Base-by-base conservation (phyloP, 2,113 vertebrate species). In the Leucopsar rothschildi region DNA sequence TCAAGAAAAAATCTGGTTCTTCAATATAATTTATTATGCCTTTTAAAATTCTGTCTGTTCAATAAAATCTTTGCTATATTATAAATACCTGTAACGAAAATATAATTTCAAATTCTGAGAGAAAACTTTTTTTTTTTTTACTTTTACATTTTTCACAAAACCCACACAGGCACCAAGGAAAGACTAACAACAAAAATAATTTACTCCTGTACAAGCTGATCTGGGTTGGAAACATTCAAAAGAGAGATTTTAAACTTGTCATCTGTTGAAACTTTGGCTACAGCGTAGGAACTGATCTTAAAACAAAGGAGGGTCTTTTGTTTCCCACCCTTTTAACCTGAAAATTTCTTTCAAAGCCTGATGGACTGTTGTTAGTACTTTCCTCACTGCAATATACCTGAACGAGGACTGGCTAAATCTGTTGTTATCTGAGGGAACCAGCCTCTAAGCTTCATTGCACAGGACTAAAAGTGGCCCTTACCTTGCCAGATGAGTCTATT, bases 21-120 rank as follows among this genome's bases (percentile, higher is more conserved):
- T 98, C 96, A 97, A 98, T 98, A 98, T 96, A 97, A 97, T 98
- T 97, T 97, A 97, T 97, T 97, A 95, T 84, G 93, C 95, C 86
- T 97, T 97, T 97, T 97, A 98, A 98, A 98, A 98, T 96, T 97
- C 90, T 96, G 73, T 94, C 94, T 93, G 95, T 96, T 97, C 96
- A 95, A 96, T 97, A 98, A 98, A 98, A 98, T 97, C 96, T 97
- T 94, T 95, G 93, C 94, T 97, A 93, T 96, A 95, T 97, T 98
- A 98, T 96, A 98, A 98, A 98, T 97, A 98, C 97, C 97, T 98
- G 96, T 98, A 98, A 98, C 45, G 97, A 98, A 98, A 98, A 98
- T 98, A 98, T 90, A 98, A 96, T 97, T 97, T 97, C 96, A 97
- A 97, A 97, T 97, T 98, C 95, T 94, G 92, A 97, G 96, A 97